Evolutionary conservation across 2,888 invertebrate genomes (phyloP).

Genomic region (Noctua pronuba): DNA sequence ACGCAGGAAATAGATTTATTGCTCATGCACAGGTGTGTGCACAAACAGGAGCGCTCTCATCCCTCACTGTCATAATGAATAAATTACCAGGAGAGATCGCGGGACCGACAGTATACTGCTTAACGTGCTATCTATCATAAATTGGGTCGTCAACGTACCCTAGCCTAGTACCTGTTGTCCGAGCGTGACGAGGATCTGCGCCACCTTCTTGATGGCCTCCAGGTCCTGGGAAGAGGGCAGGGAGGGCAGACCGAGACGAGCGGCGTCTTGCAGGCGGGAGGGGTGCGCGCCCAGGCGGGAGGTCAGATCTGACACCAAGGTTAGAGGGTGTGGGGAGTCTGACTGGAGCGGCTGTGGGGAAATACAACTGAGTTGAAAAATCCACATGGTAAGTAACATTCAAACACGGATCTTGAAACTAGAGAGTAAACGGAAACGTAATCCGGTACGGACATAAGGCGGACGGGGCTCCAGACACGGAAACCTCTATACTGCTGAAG

Average conservation of each 20-base stretch:
- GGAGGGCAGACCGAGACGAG: conserved; percentile 68
- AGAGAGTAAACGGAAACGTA: too few relatives aligned
- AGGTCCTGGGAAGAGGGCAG: conserved; percentile 80
- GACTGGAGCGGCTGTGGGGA: conserved; percentile 37
- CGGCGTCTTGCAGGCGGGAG: conserved; percentile 67
- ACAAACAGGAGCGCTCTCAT: background rate
- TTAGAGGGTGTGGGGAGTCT: conserved; percentile 58
- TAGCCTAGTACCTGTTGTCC: conserved; percentile 82
- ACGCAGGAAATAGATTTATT: background rate
- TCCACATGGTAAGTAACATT: background rate
- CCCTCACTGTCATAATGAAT: background rate
- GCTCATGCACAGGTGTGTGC: background rate
- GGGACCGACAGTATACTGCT: background rate
- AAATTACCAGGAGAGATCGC: background rate
- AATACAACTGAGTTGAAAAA: too few relatives aligned
- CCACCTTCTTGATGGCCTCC: conserved; percentile 84
- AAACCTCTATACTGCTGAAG: background rate
- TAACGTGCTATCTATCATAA: background rate
- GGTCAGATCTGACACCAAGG: conserved; percentile 72
- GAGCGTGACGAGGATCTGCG: conserved; percentile 83
- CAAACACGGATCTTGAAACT: background rate
- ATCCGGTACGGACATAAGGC: background rate
- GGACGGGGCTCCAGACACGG: background rate
- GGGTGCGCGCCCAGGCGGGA: conserved; percentile 70
- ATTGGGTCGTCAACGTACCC: conserved; percentile 7